These are phyloP conservation scores for Trididemnum clinides DNA, from an alignment of 23 tunicate species.

Conservation along the genomic window DNA sequence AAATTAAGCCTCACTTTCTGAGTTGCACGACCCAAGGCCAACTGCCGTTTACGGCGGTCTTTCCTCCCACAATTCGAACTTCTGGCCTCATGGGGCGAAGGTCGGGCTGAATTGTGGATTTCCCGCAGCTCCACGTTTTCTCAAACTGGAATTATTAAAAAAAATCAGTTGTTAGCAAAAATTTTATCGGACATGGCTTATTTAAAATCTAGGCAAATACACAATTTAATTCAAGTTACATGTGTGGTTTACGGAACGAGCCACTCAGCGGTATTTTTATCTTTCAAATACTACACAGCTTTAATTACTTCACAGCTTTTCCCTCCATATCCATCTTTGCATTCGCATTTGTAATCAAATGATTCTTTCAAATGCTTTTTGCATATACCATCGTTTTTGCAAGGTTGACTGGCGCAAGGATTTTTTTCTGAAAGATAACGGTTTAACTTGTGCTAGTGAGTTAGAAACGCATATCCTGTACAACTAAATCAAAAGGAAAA, in stretches of 20 bases:
- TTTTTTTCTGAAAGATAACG: too few relatives aligned
- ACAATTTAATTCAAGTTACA: neutral
- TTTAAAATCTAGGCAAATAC: neutral
- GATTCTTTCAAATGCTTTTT: constrained; percentile 17
- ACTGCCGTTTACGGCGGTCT: constrained; percentile 37
- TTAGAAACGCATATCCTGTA: too few relatives aligned
- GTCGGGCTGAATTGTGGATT: constrained; percentile 22
- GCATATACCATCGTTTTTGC: constrained; percentile 62
- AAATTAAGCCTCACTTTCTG: constrained; percentile 39
- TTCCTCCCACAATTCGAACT: constrained; percentile 69
- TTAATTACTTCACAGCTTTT: constrained; percentile 81
- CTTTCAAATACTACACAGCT: too few relatives aligned
- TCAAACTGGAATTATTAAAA: constrained; percentile 19
- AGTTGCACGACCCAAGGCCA: constrained; percentile 90
- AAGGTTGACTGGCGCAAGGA: constrained; percentile 42
- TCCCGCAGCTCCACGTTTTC: constrained; percentile 61
- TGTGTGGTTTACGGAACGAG: neutral
- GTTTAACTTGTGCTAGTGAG: too few relatives aligned
- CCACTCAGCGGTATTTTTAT: neutral
- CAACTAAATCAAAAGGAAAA: too few relatives aligned
- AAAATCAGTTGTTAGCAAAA: neutral
- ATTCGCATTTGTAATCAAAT: constrained; percentile 45
- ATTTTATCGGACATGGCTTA: neutral
- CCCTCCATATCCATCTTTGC: constrained; percentile 51
- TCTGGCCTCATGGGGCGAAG: constrained; percentile 25